Percentiles rank a stretch among this genome's conserved stretches.
These are phyloP conservation scores for Gymnopithys bicolor DNA, from an alignment of 2,797 vertebrate species.

Conservation along the genomic window DNA sequence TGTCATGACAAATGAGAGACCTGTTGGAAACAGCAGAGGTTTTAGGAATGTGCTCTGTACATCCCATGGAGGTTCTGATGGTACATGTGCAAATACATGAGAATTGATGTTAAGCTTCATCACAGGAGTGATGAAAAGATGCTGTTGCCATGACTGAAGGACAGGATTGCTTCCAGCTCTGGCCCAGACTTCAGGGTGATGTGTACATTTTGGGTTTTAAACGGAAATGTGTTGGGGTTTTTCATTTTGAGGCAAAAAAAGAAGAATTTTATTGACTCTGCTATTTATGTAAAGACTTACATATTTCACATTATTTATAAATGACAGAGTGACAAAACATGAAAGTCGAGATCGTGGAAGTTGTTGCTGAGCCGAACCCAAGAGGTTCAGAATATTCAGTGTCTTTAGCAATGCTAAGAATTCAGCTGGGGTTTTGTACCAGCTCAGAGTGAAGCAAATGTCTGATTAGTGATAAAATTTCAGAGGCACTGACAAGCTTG, in stretches of 20 bases:
- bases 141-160: neutral
- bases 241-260: neutral
- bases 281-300: neutral
- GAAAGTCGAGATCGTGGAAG: neutral
- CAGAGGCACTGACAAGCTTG: neutral
- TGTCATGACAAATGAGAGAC: neutral
- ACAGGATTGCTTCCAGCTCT: neutral
- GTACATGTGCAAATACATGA: neutral
- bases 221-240: neutral
- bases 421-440: neutral
- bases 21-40: neutral
- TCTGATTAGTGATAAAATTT: neutral
- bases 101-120: neutral
- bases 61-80: neutral
- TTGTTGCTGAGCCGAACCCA: neutral
- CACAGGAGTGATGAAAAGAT: neutral
- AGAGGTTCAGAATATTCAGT: neutral
- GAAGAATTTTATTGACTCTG: neutral
- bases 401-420: neutral
- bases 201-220: neutral
- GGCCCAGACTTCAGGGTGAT: neutral
- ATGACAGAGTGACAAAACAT: neutral
- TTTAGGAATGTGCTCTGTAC: neutral
- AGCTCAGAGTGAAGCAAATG: neutral
- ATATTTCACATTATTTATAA: neutral